A percentile compares a stretch with the other conserved stretches of the same genome.
Conservation (phyloP, 2,888 invertebrate species). For the Pimpla rufipes region DNA sequence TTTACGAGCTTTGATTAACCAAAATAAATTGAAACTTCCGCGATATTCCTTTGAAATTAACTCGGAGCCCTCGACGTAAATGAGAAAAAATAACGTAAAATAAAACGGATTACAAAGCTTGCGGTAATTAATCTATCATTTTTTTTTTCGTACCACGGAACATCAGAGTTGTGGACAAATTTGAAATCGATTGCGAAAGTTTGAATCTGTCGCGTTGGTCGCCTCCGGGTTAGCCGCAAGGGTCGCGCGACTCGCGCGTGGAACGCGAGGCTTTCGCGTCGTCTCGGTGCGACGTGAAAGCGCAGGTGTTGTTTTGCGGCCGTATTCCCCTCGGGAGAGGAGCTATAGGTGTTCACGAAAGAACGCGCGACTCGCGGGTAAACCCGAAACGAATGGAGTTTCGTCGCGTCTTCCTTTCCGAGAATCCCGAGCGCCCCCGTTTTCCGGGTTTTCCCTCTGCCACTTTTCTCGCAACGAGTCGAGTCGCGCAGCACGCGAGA, state of each 20-base stretch:
- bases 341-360: no score
- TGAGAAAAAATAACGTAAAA: no score
- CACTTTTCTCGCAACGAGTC: constrained; percentile 5
- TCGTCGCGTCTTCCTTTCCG: constrained; percentile 1
- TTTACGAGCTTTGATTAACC: background rate
- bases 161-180: background rate
- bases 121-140: background rate
- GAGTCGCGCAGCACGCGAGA: constrained; percentile 26
- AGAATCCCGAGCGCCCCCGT: no score
- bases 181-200: constrained; percentile 22
- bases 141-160: background rate
- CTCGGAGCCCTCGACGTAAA: background rate
- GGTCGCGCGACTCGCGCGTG: background rate
- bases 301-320: constrained; percentile 22
- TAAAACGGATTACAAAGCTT: background rate
- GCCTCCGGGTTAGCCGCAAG: background rate
- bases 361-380: constrained; percentile 5
- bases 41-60: background rate
- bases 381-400: constrained; percentile 23
- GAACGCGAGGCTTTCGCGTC: background rate
- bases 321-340: constrained; percentile 9
- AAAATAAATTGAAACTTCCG: background rate
- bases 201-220: background rate
- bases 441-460: constrained; percentile 12
- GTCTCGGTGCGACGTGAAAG: background rate